Evolutionary conservation across 2,888 invertebrate genomes (phyloP).

Genomic region (Stegana nigrithorax): DNA sequence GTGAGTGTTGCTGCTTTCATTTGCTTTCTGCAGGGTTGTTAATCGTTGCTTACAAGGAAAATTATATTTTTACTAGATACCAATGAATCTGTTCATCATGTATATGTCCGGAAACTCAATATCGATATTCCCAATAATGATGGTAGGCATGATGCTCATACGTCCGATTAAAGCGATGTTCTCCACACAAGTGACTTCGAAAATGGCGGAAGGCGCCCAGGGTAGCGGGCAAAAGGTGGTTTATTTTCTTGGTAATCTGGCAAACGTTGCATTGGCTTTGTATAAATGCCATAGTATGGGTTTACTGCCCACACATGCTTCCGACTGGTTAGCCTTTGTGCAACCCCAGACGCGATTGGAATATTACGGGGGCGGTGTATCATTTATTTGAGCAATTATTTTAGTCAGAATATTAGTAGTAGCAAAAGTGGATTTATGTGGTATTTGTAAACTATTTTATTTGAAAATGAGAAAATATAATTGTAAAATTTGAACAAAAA

Average conservation of each 20-base stretch:
- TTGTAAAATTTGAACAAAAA: neutral
- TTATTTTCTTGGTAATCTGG: constrained; percentile 92
- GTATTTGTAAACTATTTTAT: constrained; percentile 17
- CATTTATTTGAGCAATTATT: constrained; percentile 69
- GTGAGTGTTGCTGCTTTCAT: constrained; percentile 60
- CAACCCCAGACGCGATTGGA: constrained; percentile 88
- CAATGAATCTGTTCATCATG: constrained; percentile 99
- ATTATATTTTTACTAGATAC: constrained; percentile 69
- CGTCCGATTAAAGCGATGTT: constrained; percentile 96
- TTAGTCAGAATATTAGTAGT: neutral
- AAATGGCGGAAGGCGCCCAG: constrained; percentile 93
- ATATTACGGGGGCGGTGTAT: constrained; percentile 85
- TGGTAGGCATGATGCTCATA: constrained; percentile 99
- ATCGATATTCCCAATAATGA: constrained; percentile 99
- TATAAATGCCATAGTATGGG: constrained; percentile 99
- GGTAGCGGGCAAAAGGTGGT: constrained; percentile 92
- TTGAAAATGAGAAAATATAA: neutral
- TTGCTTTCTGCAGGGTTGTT: neutral
- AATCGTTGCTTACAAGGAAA: neutral
- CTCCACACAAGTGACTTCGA: constrained; percentile 88
- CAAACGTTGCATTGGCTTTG: constrained; percentile 89
- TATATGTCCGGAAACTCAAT: constrained; percentile 99
- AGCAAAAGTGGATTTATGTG: neutral
- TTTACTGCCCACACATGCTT: constrained; percentile 93
- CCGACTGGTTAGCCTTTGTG: constrained; percentile 98